Evolutionary conservation across 2,888 invertebrate genomes (phyloP), one percentile per base, ranked within the genome.

Genomic region (Drosophila acutilabella): DNA sequence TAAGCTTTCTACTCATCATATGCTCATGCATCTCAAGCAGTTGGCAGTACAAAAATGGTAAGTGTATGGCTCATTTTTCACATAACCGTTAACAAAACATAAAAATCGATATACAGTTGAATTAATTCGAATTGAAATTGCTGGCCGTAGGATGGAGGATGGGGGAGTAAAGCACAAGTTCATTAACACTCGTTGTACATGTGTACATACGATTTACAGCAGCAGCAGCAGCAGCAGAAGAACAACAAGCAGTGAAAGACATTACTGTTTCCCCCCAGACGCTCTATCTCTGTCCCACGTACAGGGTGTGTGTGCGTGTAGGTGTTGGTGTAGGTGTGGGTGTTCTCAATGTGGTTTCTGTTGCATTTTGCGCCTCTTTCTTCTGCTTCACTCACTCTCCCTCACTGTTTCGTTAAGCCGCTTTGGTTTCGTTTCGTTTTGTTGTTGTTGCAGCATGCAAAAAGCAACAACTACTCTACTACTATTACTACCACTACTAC

Each of bases 21-120:
- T 74, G 71, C 70, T 78, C 65, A 36, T 76, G 82, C 66, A 74
- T 85, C 47, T 59, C 73, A 45, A 64, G 53, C 59, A 78, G 74
- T 74, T 75, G 61, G 64, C 88, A 85, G 47, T 81, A 78, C 50
- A 87, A 84, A 74, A 87, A 87, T 74, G 88, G 85, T 85, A 60
- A 80, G 83, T 74, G 8, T 8, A 42, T 26, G 11, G 30, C 5
- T 30, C 14, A 45, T 33, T 40, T 42, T 38, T 5, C 6, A 40
- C 44, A 57, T 2, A 4, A 10, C 36, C 14, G 23, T 45, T 53
- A 8, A 48, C 11, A 54, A 8, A 52, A 23, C 44, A 68, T 47
- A 48, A 40, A 50, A 72, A 71, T 69, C 66, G 56, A 73, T 62
- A 59, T 20, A 41, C 52, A 48, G 64, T 69, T 66, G 62, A 71